Conservation (phyloP, 30 jellyfish, hydroid and myxozoan genomes). For the Turritopsis rubra region DNA sequence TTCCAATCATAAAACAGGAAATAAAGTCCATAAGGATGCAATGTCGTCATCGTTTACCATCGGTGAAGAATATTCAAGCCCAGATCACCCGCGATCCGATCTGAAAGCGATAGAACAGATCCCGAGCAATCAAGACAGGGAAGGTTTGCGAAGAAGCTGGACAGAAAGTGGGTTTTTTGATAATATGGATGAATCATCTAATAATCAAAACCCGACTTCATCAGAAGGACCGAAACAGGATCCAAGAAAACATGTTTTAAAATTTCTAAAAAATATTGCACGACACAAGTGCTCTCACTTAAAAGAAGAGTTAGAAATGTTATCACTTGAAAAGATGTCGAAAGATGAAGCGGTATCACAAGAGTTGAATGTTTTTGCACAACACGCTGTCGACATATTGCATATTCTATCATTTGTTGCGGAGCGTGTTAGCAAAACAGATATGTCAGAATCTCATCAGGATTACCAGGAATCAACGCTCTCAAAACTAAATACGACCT, state of each 20-base stretch:
- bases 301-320: not conserved
- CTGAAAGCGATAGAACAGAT: not conserved
- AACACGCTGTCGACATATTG: slow-evolving; percentile 30
- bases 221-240: not conserved
- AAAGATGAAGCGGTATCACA: not conserved
- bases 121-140: not conserved
- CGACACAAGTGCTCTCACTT: slow-evolving; percentile 17
- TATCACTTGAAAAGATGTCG: not conserved
- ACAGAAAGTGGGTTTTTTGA: slow-evolving; percentile 41
- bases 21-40: not conserved
- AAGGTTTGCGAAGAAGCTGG: slow-evolving; percentile 29
- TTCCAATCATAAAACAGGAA: not conserved
- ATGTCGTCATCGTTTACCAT: not conserved
- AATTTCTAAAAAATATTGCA: slow-evolving; percentile 11
- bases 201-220: not conserved
- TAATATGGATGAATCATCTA: not conserved
- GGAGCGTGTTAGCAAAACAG: not conserved
- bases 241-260: slow-evolving; percentile 2
- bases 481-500: slow-evolving; percentile 1
- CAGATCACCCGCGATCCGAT: not conserved
- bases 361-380: slow-evolving; percentile 24
- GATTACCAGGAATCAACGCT: not conserved
- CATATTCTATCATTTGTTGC: not conserved
- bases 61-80: not conserved
- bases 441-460: not conserved